Evolutionary conservation across 2,113 vertebrate genomes (phyloP).

Genomic region (Turnix velox): DNA sequence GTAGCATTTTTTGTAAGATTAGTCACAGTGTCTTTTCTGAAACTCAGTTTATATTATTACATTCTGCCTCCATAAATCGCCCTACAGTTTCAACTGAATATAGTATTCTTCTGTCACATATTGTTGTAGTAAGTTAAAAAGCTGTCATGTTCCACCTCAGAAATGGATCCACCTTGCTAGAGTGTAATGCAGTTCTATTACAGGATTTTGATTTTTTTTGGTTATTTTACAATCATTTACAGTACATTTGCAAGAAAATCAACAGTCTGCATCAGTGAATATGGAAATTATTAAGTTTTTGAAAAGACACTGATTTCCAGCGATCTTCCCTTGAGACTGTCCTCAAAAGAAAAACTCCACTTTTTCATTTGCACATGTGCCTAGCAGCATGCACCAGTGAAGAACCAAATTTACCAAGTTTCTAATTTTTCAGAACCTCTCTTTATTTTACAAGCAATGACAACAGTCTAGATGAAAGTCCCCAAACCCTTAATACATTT

Average conservation of each 20-base stretch:
- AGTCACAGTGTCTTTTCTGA: slow-evolving; percentile 67
- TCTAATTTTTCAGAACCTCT: background rate
- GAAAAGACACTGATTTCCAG: background rate
- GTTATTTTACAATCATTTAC: background rate
- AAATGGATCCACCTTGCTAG: slow-evolving; percentile 46
- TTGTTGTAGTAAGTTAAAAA: slow-evolving; percentile 54
- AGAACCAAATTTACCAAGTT: background rate
- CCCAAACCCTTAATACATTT: background rate
- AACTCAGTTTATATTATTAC: slow-evolving; percentile 68
- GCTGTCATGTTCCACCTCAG: slow-evolving; percentile 47
- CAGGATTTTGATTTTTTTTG: background rate
- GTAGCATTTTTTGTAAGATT: slow-evolving; percentile 64
- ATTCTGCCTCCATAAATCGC: slow-evolving; percentile 64
- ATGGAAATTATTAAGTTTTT: background rate
- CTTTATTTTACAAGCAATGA: background rate
- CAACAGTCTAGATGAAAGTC: background rate
- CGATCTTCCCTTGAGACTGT: background rate
- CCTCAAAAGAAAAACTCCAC: background rate
- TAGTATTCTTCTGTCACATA: slow-evolving; percentile 54
- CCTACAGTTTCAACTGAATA: slow-evolving; percentile 25
- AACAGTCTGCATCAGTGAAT: background rate
- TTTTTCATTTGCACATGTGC: background rate
- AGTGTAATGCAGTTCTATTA: background rate
- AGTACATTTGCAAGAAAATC: background rate
- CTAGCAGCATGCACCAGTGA: background rate